Base-by-base conservation (phyloP, 1,140 invertebrate genomes). In the Microplitis mediator region DNA sequence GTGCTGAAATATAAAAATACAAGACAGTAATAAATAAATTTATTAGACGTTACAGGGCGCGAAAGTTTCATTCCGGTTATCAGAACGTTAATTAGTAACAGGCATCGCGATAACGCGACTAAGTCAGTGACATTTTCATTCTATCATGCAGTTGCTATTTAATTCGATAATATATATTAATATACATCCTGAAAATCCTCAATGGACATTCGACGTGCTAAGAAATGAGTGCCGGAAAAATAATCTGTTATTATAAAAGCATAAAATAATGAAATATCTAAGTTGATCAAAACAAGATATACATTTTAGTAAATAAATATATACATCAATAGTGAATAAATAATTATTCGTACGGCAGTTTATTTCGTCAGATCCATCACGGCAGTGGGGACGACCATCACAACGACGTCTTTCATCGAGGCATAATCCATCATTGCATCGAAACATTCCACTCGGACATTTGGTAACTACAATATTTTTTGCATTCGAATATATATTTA, bases 311-410 rank as follows among this genome's bases (percentile, higher is more conserved):
- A 36, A 31, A 23, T 13, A 63, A 73, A 52, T n/a, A 14, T 61
- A 8, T 23, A 35, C 11, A 62, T 16, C 36, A 70, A 36, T 50
- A 58, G 14, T 60, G 54, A 74, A 73, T 61, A 54, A 54, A 69
- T 61, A 50, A n/a, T 23, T 23, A 23, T 65, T 72, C 80, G 88
- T 88, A 91, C 90, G 81, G 81, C 91, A 93, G 80, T 89, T 86
- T 50, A 82, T 85, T 86, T 95, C 94, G 87, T 95, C 94, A 45
- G 91, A 91, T 68, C 89, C 87, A 79, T 94, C 92, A 8, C 73
- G 77, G 85, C 93, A 95, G 77, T 94, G 90, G 39, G 78, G 77
- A 6, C 85, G 80, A 69, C 90, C 88, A 82, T 95, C 88, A 81
- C 92, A 94, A 69, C 88, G 80, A 79, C 83, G 86, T 72, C 84